These are phyloP conservation scores for Netelia melanura DNA, from an alignment of 2,888 invertebrate genomes.

Conservation along the genomic window DNA sequence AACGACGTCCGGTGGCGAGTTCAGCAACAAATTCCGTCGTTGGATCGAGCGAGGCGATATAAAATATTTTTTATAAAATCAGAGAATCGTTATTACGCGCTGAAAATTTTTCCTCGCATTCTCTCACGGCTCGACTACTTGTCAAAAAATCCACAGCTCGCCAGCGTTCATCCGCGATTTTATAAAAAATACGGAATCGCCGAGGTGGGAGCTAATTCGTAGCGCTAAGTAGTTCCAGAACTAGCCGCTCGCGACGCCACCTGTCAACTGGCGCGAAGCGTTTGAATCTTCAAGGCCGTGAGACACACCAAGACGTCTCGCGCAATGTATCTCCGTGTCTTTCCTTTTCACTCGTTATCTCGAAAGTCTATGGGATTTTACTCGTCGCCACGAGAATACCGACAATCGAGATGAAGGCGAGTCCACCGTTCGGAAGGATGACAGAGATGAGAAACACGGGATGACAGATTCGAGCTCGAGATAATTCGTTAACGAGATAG, in stretches of 20 bases:
- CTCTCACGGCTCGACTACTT: no score
- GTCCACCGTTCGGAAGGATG: constrained; percentile 8
- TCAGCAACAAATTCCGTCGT: no score
- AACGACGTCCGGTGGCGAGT: neutral
- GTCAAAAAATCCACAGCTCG: no score
- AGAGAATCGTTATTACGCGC: no score
- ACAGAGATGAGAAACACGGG: constrained; percentile 43
- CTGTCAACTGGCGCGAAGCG: neutral
- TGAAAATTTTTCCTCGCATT: no score
- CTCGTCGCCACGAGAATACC: neutral
- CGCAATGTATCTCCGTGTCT: neutral
- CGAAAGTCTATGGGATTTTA: neutral
- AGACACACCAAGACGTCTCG: neutral
- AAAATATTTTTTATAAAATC: no score
- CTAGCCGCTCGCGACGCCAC: neutral
- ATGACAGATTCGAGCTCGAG: constrained; percentile 62
- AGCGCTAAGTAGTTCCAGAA: no score
- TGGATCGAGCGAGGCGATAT: no score
- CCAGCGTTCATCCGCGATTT: no score
- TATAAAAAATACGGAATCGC: no score
- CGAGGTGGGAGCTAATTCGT: no score
- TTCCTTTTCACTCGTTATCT: constrained; percentile 27
- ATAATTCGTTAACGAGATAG: constrained; percentile 69
- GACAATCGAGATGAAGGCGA: constrained; percentile 26
- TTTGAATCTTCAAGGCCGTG: neutral